These are phyloP conservation scores for Eulemur rufifrons DNA, from an alignment of 2,113 vertebrate genomes.

Conservation along the genomic window DNA sequence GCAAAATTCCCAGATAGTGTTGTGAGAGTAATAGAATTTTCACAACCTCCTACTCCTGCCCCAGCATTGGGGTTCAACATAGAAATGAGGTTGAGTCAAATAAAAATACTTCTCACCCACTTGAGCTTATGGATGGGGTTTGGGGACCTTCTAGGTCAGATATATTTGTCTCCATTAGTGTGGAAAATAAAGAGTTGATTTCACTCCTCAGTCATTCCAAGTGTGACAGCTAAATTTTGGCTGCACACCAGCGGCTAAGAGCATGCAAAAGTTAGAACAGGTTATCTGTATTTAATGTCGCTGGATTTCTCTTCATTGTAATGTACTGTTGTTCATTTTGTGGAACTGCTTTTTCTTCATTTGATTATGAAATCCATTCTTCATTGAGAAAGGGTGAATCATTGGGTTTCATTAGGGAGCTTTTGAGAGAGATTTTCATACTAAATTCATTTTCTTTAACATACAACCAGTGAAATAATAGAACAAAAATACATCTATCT, in stretches of 20 bases:
- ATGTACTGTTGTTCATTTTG: neutral
- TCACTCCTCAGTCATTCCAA: conserved; percentile 42
- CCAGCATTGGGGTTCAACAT: neutral
- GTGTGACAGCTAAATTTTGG: neutral
- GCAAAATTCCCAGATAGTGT: neutral
- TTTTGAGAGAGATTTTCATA: conserved; percentile 44
- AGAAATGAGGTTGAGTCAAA: conserved; percentile 38
- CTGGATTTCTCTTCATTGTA: neutral
- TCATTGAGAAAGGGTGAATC: conserved; percentile 49
- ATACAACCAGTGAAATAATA: conserved; percentile 44
- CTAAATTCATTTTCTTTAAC: conserved; percentile 58
- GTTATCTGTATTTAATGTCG: neutral
- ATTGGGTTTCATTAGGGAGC: conserved; percentile 33
- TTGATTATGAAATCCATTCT: conserved; percentile 21
- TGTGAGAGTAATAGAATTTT: neutral
- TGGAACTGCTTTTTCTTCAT: conserved; percentile 11
- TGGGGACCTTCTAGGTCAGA: neutral
- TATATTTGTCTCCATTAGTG: neutral
- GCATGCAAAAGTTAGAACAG: neutral
- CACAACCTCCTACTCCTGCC: neutral
- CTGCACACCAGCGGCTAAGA: neutral
- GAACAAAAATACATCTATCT: conserved; percentile 59
- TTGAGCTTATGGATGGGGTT: neutral
- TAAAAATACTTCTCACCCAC: conserved; percentile 11
- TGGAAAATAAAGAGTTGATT: conserved; percentile 31